Conservation (phyloP, 37 sponge, comb jelly and placozoan genomes). For the Cliona cf. orientalis region DNA sequence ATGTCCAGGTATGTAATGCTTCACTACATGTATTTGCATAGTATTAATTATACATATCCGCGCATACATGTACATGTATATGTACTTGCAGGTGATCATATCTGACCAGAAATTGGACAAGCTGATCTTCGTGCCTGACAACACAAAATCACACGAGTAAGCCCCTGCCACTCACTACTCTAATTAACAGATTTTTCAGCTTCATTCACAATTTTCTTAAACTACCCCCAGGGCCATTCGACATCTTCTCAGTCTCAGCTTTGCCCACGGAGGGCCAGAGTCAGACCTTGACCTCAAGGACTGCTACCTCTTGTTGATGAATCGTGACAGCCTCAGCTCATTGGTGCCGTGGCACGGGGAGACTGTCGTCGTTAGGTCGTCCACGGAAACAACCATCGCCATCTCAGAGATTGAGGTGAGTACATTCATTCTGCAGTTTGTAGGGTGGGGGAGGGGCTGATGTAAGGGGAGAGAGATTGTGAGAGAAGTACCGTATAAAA, state of each 20-base stretch:
- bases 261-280: constrained; percentile 11
- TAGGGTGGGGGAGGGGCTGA: background rate
- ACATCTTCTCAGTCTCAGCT: constrained; percentile 53
- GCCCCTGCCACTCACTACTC: background rate
- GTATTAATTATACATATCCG: constrained; percentile 2
- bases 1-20: constrained; percentile 32
- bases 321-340: constrained; percentile 18
- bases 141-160: background rate
- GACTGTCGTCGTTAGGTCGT: constrained; percentile 22
- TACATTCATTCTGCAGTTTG: background rate
- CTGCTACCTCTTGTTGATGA: constrained; percentile 49
- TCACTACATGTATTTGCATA: background rate
- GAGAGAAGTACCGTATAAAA: background rate
- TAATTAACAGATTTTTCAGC: background rate
- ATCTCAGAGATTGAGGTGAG: constrained; percentile 64
- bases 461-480: background rate
- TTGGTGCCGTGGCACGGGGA: constrained; percentile 48
- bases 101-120: constrained; percentile 38
- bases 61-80: too few relatives aligned
- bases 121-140: constrained; percentile 73
- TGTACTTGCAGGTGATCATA: constrained; percentile 30
- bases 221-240: constrained; percentile 51
- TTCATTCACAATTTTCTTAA: background rate
- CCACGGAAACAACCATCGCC: constrained; percentile 66
- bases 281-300: constrained; percentile 25